phyloP scores from a whole-genome alignment of 1,140 invertebrate species.

The Panagrolaimus sp. region DNA sequence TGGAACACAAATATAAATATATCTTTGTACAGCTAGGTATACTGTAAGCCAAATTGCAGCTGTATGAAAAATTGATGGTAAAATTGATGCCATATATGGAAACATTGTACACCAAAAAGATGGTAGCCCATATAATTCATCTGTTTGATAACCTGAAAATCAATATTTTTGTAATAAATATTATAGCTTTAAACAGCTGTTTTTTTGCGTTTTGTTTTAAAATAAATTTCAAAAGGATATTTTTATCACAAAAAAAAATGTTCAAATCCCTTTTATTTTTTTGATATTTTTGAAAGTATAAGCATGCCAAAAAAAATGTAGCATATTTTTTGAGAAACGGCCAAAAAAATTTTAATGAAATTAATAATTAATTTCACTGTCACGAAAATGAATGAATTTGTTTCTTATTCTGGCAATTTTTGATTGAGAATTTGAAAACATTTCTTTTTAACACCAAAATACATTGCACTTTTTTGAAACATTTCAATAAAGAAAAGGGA shows the following conservation, averaged over 20 bases:
- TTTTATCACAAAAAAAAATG: no score
- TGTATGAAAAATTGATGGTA: conserved; percentile 58
- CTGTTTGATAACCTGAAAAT: conserved; percentile 47
- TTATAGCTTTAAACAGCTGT: neutral
- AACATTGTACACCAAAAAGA: conserved; percentile 54
- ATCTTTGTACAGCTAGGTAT: conserved; percentile 55
- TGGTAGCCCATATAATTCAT: conserved; percentile 43
- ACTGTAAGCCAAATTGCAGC: conserved; percentile 53
- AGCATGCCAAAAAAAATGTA: no score
- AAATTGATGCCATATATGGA: conserved; percentile 53
- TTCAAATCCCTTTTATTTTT: no score
- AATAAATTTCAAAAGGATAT: no score
- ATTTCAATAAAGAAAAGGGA: conserved; percentile 23
- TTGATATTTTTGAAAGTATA: no score
- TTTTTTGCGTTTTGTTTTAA: no score
- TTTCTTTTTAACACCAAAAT: neutral
- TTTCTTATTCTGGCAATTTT: conserved; percentile 18
- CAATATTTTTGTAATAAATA: neutral
- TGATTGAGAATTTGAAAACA: neutral
- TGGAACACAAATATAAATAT: conserved; percentile 58
- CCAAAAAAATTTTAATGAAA: no score
- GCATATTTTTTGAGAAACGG: no score
- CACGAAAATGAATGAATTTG: no score
- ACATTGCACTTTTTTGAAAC: neutral
- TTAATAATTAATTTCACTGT: no score